These are phyloP conservation scores for Enteromius trimaculatus DNA, from an alignment of 2,797 vertebrate species.

Conservation along the genomic window DNA sequence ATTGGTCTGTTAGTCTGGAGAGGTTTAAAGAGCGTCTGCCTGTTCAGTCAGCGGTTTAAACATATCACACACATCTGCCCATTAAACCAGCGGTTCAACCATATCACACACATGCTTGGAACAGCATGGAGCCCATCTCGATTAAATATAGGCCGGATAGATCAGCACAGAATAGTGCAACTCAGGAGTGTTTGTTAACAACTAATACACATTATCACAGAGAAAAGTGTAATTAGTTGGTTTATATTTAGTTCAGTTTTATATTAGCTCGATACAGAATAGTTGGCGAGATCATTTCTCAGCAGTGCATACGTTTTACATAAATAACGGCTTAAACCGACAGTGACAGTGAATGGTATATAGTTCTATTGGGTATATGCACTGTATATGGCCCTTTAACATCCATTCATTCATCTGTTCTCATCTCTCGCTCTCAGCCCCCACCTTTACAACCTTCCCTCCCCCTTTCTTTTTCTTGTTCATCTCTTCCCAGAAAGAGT, in stretches of 20 bases:
- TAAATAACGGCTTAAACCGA: neutral
- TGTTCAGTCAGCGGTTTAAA: slow-evolving; percentile 65
- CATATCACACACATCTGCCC: slow-evolving; percentile 65
- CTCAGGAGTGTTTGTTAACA: neutral
- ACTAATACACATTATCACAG: neutral
- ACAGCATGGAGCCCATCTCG: slow-evolving; percentile 18
- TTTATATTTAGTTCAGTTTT: neutral
- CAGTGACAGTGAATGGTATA: neutral
- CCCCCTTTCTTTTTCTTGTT: slow-evolving; percentile 85
- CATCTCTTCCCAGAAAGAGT: slow-evolving; percentile 81
- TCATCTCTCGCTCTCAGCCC: slow-evolving; percentile 83
- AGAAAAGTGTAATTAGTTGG: neutral
- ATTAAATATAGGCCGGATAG: slow-evolving; percentile 13
- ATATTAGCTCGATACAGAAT: neutral
- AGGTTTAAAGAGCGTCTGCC: slow-evolving; percentile 74
- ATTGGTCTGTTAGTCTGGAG: slow-evolving; percentile 77
- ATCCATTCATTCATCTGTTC: slow-evolving; percentile 77
- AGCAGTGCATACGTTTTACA: neutral
- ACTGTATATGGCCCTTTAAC: slow-evolving; percentile 87
- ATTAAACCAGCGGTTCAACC: slow-evolving; percentile 65
- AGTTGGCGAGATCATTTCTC: neutral
- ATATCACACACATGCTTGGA: slow-evolving; percentile 55
- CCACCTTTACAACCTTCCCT: slow-evolving; percentile 74
- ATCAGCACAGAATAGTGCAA: neutral
- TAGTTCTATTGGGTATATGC: slow-evolving; percentile 80